Evolutionary conservation across 2,113 vertebrate species (phyloP), one percentile per base, ranked within the genome.

Genomic region (Propithecus coquereli): DNA sequence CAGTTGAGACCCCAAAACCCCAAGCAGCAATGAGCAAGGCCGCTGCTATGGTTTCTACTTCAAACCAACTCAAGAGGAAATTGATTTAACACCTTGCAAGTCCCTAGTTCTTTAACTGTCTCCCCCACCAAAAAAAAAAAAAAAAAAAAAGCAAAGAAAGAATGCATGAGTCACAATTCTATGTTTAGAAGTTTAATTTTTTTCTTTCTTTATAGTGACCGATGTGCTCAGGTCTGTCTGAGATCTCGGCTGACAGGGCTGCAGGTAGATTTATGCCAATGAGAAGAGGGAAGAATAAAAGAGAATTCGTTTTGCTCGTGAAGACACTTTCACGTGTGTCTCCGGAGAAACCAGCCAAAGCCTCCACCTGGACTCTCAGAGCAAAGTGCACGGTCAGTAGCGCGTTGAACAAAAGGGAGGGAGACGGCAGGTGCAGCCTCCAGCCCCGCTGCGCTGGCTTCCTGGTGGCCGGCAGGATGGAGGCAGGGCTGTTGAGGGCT

Each of bases 61-160:
- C 94, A 94, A 95, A 96, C 93, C 43, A 57, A 94, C 70, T 95
- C 88, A 66, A 85, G 77, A 97, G 96, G 94, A 97, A 96, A 97
- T 71, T 71, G 93, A 96, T 96, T 96, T 97, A 94, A 96, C 96
- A 96, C 4, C 87, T 81, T 88, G 83, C 68, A 74, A 94, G 95
- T 96, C 95, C 93, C 96, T 93, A 52, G 27, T 66, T 98, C 82
- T 54, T 90, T 95, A 95, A 91, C 20, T 40, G 1, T 30, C n/a
- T 25, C 4, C 3, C 9, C 30, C 0, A 34, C 94, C 57, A 59
- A 97, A 96, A 89, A 57, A 57, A 2, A 22, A 22, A 92, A 97
- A 97, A 96, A 82, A 12, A 50, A 14, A 50, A 50, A 92, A 97
- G 18, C 54, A 2, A 61, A 97, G 96, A 96, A 89, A 22, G 94